Base-by-base conservation (phyloP, 2,888 invertebrate species). In the Emmelina monodactyla region DNA sequence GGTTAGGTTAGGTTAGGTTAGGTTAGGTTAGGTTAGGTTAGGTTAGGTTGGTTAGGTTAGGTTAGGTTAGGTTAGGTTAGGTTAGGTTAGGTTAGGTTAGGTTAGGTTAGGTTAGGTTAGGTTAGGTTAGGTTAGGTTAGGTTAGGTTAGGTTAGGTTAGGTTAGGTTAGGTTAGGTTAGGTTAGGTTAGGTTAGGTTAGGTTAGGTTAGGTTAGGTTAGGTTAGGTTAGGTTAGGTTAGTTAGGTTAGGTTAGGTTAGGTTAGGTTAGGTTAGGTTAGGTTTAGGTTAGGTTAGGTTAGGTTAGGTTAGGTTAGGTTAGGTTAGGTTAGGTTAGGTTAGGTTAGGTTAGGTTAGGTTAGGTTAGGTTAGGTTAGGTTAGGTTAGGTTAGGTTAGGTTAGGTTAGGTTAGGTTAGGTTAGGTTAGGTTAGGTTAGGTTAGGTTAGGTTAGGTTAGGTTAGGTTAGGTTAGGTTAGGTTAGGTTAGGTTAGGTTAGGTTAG, bases 1-100 rank as follows among this genome's bases (percentile, higher is more conserved):
- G n/a, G n/a, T n/a, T n/a, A n/a, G n/a, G n/a, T 35, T 36, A 34
- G 36, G 34, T 34, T 32, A 34, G 34, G 33, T 37, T 37, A 35
- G 34, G 35, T 37, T 37, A 34, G 37, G 37, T 37, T 37, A 34
- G 34, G 37, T 34, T 34, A 37, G 37, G 35, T 34, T 34, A 37
- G 37, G 33, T 32, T 32, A 33, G 32, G 33, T 32, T 32, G 36
- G 37, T 37, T 34, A 36, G 36, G 37, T 37, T 34, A 36, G 36
- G 37, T 37, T 34, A 37, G 37, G 37, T 37, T 35, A 37, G 37
- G 37, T 37, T 46, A 46, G 46, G 46, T 46, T 43, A 44, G 45
- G 45, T 44, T 44, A 43, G 29, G 36, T 41, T 43, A 43, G 47
- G 47, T 47, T 45, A 42, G 44, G 42, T 44, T 41, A 42, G 43